Conservation (phyloP, 2,113 vertebrate species). For the Pangasianodon hypophthalmus region DNA sequence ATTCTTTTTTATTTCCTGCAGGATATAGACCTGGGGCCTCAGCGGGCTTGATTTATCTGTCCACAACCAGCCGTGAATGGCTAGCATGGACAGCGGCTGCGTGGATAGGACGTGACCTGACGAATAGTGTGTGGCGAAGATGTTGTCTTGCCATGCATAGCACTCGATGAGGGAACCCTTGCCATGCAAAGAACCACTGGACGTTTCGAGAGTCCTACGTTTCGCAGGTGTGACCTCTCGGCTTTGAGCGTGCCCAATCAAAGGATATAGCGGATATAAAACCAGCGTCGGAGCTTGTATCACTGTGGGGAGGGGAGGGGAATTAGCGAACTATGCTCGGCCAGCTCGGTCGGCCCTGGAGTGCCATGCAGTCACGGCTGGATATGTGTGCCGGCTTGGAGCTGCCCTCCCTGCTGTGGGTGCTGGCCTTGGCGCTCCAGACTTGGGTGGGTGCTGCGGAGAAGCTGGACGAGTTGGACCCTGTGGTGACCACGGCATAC, state of each 20-base stretch:
- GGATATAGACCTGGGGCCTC: constrained; percentile 79
- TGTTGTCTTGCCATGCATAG: constrained; percentile 72
- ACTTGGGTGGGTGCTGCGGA: constrained; percentile 76
- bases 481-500: constrained; percentile 86
- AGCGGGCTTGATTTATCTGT: constrained; percentile 82
- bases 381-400: constrained; percentile 71
- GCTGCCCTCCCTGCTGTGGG: constrained; percentile 72
- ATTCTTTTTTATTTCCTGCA: constrained; percentile 82
- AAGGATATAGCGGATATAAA: constrained; percentile 76
- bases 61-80: constrained; percentile 75
- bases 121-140: constrained; percentile 76
- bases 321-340: constrained; percentile 74
- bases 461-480: constrained; percentile 92
- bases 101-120: constrained; percentile 78
- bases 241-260: constrained; percentile 54
- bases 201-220: constrained; percentile 68
- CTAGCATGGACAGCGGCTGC: constrained; percentile 80
- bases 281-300: constrained; percentile 45
- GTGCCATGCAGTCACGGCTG: constrained; percentile 65
- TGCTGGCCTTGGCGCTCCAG: constrained; percentile 80
- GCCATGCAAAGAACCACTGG: constrained; percentile 72
- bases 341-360: constrained; percentile 68
- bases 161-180: constrained; percentile 77
- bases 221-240: constrained; percentile 68
- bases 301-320: constrained; percentile 17